phyloP scores from a whole-genome alignment of 2,113 vertebrate species.

The Menura novaehollandiae region DNA sequence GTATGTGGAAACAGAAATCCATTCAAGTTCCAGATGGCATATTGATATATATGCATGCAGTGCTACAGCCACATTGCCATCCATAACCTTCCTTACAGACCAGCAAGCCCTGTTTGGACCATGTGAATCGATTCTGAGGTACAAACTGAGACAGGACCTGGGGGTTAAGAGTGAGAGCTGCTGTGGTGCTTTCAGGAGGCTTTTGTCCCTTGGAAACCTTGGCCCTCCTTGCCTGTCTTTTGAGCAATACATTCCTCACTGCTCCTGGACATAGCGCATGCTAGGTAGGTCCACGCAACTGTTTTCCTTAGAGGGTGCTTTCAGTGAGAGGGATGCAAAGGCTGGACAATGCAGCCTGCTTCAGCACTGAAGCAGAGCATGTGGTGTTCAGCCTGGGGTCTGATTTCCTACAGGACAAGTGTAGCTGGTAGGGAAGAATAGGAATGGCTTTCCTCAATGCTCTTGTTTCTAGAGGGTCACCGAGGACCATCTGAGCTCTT shows the following conservation, averaged over 20 bases:
- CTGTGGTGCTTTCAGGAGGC: background rate
- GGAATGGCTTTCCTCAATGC: background rate
- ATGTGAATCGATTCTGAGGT: background rate
- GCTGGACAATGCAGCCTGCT: background rate
- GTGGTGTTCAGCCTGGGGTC: background rate
- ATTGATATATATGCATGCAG: background rate
- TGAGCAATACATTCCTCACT: background rate
- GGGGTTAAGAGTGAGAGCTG: background rate
- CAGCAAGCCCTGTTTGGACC: background rate
- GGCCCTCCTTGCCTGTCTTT: no score
- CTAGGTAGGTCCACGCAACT: background rate
- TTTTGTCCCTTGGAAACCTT: background rate
- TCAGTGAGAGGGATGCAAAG: background rate
- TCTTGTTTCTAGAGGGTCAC: background rate
- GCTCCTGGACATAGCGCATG: background rate
- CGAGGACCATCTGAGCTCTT: background rate
- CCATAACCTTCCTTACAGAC: background rate
- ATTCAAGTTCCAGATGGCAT: background rate
- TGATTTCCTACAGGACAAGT: background rate
- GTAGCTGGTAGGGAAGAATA: background rate
- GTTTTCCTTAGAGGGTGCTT: background rate
- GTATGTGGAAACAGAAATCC: background rate
- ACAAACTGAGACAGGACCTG: background rate
- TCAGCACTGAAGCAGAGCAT: background rate
- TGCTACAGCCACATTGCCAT: background rate